Percentiles rank a stretch among this genome's conserved stretches.
These are phyloP conservation scores for Polia nebulosa DNA, from an alignment of 2,888 invertebrate species.

Conservation along the genomic window DNA sequence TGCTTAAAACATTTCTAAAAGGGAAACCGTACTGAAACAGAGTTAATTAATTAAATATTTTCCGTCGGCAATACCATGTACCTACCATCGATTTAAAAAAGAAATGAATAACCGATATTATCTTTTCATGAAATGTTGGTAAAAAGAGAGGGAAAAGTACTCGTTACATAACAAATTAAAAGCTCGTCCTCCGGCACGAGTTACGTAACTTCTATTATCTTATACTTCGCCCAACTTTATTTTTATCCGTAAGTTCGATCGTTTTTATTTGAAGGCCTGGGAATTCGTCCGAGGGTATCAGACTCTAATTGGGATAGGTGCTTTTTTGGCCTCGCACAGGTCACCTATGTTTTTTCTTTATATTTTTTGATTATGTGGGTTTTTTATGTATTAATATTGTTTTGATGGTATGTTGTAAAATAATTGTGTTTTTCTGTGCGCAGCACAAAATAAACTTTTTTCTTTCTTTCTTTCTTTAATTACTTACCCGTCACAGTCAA, in stretches of 20 bases:
- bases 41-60: conserved; percentile 10
- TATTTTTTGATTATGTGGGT: too few species aligned
- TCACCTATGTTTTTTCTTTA: too few species aligned
- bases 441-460: too few species aligned
- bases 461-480: too few species aligned
- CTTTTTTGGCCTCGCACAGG: too few species aligned
- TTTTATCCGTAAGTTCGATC: conserved; percentile 28
- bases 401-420: too few species aligned
- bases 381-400: too few species aligned
- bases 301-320: too few species aligned
- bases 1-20: background rate
- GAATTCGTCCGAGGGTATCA: background rate
- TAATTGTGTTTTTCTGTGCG: too few species aligned
- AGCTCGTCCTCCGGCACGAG: conserved; percentile 17
- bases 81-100: background rate
- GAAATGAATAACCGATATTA: background rate
- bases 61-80: background rate
- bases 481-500: conserved; percentile 5
- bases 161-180: conserved; percentile 30
- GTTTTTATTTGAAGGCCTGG: conserved; percentile 9
- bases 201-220: conserved; percentile 14
- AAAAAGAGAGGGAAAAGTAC: background rate
- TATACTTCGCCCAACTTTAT: conserved; percentile 15
- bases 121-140: conserved; percentile 6
- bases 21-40: background rate